Evolutionary conservation across 2,113 vertebrate genomes (phyloP).

Genomic region (Periophthalmus modestus): DNA sequence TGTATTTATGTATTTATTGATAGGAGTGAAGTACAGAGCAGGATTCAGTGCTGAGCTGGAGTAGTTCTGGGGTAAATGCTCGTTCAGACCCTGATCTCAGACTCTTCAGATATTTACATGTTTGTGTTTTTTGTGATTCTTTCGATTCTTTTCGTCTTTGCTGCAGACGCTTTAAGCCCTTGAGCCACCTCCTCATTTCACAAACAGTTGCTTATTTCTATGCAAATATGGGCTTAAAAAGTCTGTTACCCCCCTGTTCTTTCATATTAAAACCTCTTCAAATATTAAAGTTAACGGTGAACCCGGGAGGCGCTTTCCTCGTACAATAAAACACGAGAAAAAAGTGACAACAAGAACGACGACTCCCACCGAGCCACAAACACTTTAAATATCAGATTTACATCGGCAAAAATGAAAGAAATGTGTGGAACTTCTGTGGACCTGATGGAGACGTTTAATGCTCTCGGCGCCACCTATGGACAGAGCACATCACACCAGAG

Average conservation of each 20-base stretch:
- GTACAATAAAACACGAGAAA: slow-evolving; percentile 8
- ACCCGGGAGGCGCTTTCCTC: background rate
- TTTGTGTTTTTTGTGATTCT: slow-evolving; percentile 7
- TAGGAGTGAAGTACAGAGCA: too few relatives aligned
- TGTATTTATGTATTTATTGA: too few relatives aligned
- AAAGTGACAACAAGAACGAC: too few relatives aligned
- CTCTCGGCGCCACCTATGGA: too few relatives aligned
- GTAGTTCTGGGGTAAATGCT: too few relatives aligned
- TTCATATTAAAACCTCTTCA: slow-evolving; percentile 9
- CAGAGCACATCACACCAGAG: too few relatives aligned
- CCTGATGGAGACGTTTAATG: too few relatives aligned
- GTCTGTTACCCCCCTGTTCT: slow-evolving; percentile 8
- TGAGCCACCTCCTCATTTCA: slow-evolving; percentile 17
- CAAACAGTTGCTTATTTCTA: background rate
- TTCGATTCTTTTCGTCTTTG: slow-evolving; percentile 12
- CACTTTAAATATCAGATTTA: too few relatives aligned
- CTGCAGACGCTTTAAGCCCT: slow-evolving; percentile 17
- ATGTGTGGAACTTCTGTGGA: too few relatives aligned
- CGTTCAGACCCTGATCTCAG: background rate
- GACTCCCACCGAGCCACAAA: background rate
- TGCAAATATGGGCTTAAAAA: slow-evolving; percentile 11
- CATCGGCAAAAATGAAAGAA: too few relatives aligned
- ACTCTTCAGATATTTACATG: background rate
- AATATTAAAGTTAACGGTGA: slow-evolving; percentile 15
- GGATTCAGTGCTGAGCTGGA: too few relatives aligned